A percentile compares a stretch with the other conserved stretches of the same genome.
Conservation (phyloP, 64 coral and sea anemone species). For the Porites australiensis region DNA sequence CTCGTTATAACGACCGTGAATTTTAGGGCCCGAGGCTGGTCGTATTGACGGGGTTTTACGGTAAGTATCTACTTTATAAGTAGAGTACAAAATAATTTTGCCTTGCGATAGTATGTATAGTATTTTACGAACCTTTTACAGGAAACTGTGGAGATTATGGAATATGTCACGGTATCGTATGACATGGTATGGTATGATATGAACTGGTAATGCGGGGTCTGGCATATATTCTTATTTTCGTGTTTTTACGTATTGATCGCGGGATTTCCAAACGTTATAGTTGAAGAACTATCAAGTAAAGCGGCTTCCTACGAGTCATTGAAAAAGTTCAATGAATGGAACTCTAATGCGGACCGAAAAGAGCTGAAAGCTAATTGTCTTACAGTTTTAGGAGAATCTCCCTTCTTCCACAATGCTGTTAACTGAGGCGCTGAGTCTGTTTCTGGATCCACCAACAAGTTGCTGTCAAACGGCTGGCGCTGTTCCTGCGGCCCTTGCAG, state of each 20-base stretch:
- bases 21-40: too few relatives aligned
- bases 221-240: too few relatives aligned
- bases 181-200: not conserved
- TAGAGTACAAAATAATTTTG: not conserved
- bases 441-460: constrained; percentile 18
- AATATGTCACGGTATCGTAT: not conserved
- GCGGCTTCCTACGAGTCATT: too few relatives aligned
- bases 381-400: not conserved
- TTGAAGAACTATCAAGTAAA: too few relatives aligned
- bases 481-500: not conserved
- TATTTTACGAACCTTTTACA: not conserved
- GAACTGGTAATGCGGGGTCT: not conserved
- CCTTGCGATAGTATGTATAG: not conserved
- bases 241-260: too few relatives aligned
- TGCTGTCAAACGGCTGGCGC: not conserved
- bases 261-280: too few relatives aligned
- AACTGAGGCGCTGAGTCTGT: not conserved
- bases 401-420: constrained; percentile 21
- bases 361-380: not conserved
- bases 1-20: too few relatives aligned
- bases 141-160: not conserved
- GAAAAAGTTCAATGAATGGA: too few relatives aligned
- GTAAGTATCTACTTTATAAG: too few relatives aligned
- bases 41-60: too few relatives aligned
- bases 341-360: too few relatives aligned